phyloP scores from a whole-genome alignment of 2,888 invertebrate species.

The Chelonus formosanus region DNA sequence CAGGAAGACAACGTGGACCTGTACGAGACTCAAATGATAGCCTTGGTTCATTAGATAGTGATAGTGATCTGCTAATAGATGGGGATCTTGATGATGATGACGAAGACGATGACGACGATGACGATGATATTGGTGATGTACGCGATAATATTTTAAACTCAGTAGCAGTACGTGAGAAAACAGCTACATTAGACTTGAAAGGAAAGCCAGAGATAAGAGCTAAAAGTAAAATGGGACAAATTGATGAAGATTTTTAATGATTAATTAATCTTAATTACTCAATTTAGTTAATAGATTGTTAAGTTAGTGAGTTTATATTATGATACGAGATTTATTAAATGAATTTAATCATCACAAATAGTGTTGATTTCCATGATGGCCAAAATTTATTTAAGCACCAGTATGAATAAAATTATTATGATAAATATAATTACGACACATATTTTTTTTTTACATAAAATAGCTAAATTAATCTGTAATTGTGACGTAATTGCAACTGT shows the following conservation, averaged over 20 bases:
- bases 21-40: constrained; percentile 58
- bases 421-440: constrained; percentile 4
- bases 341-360: neutral
- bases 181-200: constrained; percentile 51
- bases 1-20: constrained; percentile 60
- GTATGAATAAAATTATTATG: neutral
- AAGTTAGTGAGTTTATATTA: neutral
- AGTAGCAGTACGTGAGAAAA: constrained; percentile 49
- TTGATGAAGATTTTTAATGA: constrained; percentile 60
- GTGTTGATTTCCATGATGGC: constrained; percentile 1
- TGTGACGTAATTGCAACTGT: neutral
- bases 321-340: constrained; percentile 2
- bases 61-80: constrained; percentile 69
- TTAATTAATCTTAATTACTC: neutral
- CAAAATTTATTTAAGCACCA: constrained; percentile 7
- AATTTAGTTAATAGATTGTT: no score
- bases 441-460: constrained; percentile 6
- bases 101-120: constrained; percentile 71
- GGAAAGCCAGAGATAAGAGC: constrained; percentile 54
- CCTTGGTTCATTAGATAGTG: constrained; percentile 61
- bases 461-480: neutral
- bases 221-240: constrained; percentile 59
- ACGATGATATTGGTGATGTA: constrained; percentile 66
- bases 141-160: constrained; percentile 64
- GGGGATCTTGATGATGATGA: constrained; percentile 71